A percentile compares a stretch with the other conserved stretches of the same genome.
phyloP scores from a whole-genome alignment of 2,797 vertebrate species.

The Lateolabrax maculatus region DNA sequence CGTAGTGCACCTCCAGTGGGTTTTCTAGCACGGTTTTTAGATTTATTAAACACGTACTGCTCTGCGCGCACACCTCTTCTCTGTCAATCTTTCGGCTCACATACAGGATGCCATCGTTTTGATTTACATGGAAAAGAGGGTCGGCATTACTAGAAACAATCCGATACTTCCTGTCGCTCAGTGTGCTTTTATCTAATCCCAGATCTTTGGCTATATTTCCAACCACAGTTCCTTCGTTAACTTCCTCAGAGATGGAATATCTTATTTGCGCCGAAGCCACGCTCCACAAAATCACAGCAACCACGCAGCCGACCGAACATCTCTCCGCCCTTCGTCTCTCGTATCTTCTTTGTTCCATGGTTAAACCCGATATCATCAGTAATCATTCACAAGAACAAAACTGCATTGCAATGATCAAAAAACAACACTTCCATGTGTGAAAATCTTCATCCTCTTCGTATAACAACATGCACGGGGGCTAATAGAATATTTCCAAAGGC shows the following conservation, averaged over 20 bases:
- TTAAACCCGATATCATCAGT: background rate
- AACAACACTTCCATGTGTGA: rapidly evolving
- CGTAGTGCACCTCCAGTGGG: slow-evolving; percentile 83
- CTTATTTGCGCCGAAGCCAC: slow-evolving; percentile 65
- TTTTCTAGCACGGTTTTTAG: slow-evolving; percentile 82
- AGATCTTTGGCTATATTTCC: slow-evolving; percentile 84
- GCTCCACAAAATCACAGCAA: slow-evolving; percentile 47
- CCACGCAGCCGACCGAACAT: slow-evolving; percentile 4
- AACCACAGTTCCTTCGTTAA: slow-evolving; percentile 79
- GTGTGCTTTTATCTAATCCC: slow-evolving; percentile 71
- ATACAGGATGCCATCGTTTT: slow-evolving; percentile 83
- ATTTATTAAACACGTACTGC: slow-evolving; percentile 71
- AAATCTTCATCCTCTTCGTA: background rate
- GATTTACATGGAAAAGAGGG: slow-evolving; percentile 81
- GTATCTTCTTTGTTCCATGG: slow-evolving; percentile 59
- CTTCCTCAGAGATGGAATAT: slow-evolving; percentile 81
- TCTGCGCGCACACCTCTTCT: slow-evolving; percentile 79
- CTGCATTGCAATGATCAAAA: rapidly evolving
- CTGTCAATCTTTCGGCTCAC: slow-evolving; percentile 82
- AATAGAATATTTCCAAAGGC: background rate
- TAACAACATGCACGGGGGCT: rapidly evolving
- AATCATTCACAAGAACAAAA: background rate
- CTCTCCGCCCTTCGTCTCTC: background rate
- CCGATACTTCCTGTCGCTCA: slow-evolving; percentile 79
- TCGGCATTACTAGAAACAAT: slow-evolving; percentile 69